phyloP scores from a whole-genome alignment of 2,113 vertebrate species.

The Spizaetus ornatus region DNA sequence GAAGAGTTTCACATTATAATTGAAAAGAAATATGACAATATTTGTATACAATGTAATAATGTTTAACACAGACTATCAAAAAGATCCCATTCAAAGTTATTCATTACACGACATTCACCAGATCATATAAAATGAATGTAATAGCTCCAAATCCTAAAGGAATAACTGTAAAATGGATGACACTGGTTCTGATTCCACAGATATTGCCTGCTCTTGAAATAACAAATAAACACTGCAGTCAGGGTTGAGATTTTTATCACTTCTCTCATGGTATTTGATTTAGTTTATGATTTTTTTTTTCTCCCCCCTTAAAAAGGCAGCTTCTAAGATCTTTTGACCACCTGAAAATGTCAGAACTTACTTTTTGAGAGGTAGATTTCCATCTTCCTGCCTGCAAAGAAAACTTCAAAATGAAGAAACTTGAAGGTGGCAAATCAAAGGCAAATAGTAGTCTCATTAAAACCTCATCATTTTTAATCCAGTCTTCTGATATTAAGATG shows the following conservation, averaged over 20 bases:
- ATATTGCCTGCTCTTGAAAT: background rate
- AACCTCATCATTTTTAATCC: background rate
- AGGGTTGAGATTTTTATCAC: background rate
- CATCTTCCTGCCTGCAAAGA: background rate
- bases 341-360: background rate
- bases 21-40: background rate
- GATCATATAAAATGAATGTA: background rate
- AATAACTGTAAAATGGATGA: background rate
- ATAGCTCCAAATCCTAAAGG: background rate
- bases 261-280: background rate
- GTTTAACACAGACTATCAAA: background rate
- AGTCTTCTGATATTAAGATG: background rate
- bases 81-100: background rate
- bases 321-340: background rate
- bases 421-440: background rate
- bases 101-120: background rate
- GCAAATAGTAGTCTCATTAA: background rate
- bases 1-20: background rate
- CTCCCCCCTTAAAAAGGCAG: background rate
- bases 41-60: background rate
- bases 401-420: background rate
- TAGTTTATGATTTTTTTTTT: background rate
- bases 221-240: background rate
- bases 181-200: background rate
- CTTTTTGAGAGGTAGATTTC: background rate